A percentile compares a stretch with the other conserved stretches of the same genome.
Conservation (phyloP, 2,113 vertebrate species). For the Puntigrus tetrazona region DNA sequence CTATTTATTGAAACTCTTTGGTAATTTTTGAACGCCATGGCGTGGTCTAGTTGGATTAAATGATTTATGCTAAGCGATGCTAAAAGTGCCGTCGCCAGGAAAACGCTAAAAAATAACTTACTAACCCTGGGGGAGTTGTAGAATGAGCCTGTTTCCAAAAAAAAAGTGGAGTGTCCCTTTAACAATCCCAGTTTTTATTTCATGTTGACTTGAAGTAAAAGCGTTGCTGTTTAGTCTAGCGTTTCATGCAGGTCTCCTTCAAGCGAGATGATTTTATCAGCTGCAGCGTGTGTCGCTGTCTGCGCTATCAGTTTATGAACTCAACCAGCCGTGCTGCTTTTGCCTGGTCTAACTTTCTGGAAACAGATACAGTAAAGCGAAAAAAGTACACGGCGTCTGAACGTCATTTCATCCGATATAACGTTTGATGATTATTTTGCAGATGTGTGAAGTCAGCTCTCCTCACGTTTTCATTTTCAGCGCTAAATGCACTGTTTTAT, state of each 20-base stretch:
- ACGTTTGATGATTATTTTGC: not conserved
- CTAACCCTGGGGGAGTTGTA: no score
- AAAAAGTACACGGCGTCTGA: not conserved
- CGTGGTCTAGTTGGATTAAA: no score
- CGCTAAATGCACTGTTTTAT: not conserved
- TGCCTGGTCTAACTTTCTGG: not conserved
- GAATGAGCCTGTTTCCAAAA: no score
- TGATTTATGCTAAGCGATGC: no score
- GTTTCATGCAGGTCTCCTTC: not conserved
- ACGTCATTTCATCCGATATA: not conserved
- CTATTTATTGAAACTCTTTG: no score
- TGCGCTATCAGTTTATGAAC: not conserved
- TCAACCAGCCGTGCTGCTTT: not conserved
- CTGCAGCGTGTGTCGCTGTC: not conserved
- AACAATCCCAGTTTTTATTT: not conserved
- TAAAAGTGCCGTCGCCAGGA: no score
- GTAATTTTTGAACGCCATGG: no score
- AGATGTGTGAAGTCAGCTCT: not conserved
- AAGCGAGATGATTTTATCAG: slow-evolving; percentile 1
- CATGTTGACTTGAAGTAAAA: not conserved
- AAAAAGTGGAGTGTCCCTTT: no score
- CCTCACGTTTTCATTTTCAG: not conserved
- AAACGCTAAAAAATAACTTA: no score
- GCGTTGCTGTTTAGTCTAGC: not conserved
- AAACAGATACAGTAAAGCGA: not conserved